phyloP scores from a whole-genome alignment of 30 jellyfish, hydroid and myxozoan species.

The Clytia hemisphaerica region DNA sequence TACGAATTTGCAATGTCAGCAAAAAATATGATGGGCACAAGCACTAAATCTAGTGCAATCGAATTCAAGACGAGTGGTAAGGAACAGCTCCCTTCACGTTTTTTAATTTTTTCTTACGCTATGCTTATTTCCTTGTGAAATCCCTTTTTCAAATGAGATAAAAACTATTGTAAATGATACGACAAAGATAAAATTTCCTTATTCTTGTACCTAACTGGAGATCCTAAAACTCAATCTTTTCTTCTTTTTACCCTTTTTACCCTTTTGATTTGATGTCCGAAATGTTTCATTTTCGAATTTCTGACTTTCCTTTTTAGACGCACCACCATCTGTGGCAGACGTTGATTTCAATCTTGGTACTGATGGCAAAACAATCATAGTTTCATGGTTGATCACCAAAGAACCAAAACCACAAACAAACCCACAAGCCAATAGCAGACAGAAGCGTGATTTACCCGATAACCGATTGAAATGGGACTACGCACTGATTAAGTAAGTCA shows the following conservation, averaged over 20 bases:
- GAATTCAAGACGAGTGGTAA: no score
- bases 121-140: no score
- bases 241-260: no score
- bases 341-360: conserved; percentile 1
- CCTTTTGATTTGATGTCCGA: no score
- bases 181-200: no score
- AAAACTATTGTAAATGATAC: no score
- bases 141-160: no score
- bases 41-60: no score
- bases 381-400: not conserved
- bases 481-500: not conserved
- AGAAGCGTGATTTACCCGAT: conserved; percentile 2
- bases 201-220: no score
- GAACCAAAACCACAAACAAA: not conserved
- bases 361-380: conserved; percentile 14
- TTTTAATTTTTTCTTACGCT: no score
- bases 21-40: conserved; percentile 46
- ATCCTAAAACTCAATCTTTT: no score
- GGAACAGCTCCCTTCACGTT: no score
- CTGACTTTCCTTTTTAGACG: not conserved
- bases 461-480: conserved; percentile 27
- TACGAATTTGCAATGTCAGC: conserved; percentile 49
- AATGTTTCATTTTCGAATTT: not conserved
- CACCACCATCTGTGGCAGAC: conserved; percentile 25
- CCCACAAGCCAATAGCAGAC: not conserved